These are phyloP conservation scores for Lindbergichthys nudifrons DNA, from an alignment of 2,797 vertebrate species.

Conservation along the genomic window DNA sequence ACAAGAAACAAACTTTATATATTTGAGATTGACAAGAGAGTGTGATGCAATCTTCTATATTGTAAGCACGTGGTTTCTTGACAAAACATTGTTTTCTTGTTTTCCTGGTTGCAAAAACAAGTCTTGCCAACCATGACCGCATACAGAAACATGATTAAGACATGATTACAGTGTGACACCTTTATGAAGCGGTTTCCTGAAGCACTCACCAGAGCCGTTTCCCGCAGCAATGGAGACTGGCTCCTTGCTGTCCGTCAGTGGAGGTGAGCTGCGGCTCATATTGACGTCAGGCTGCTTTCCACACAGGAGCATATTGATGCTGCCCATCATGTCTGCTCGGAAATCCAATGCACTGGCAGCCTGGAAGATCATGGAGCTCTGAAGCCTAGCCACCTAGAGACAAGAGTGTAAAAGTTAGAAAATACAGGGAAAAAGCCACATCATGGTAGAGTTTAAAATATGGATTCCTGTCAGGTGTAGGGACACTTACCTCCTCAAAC, in stretches of 20 bases:
- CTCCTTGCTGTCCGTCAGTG: conserved; percentile 17
- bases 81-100: too few relatives aligned
- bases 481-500: conserved; percentile 69
- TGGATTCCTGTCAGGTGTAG: background rate
- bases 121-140: background rate
- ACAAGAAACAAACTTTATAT: too few relatives aligned
- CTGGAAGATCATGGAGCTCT: conserved; percentile 52
- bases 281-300: conserved; percentile 48
- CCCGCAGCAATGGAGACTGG: conserved; percentile 8
- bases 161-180: conserved; percentile 1
- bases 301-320: conserved; percentile 79
- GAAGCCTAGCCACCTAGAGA: conserved; percentile 67
- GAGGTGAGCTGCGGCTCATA: background rate
- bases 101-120: too few relatives aligned
- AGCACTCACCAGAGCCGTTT: conserved; percentile 75
- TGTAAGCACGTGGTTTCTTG: too few relatives aligned
- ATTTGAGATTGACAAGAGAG: too few relatives aligned
- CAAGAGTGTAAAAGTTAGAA: background rate
- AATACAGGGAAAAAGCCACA: background rate
- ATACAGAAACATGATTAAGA: conserved; percentile 16
- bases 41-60: too few relatives aligned
- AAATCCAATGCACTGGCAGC: conserved; percentile 72
- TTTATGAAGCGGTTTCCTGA: conserved; percentile 21
- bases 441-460: background rate
- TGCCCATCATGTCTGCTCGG: conserved; percentile 68